These are phyloP conservation scores for Lepidurus apus DNA, from an alignment of 1,140 invertebrate genomes.

Conservation along the genomic window DNA sequence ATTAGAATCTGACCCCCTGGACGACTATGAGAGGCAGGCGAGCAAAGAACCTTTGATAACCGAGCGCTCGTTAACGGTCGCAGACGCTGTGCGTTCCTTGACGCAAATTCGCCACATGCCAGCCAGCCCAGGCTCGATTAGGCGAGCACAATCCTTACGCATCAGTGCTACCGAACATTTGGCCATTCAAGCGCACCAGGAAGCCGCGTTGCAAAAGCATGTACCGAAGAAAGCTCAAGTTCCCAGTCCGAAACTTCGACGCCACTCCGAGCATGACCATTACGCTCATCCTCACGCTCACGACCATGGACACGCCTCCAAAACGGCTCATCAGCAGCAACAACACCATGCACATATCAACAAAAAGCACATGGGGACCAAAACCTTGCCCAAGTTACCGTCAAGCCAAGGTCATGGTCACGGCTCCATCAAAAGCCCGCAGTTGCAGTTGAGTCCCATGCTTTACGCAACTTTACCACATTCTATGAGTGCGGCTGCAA, in stretches of 20 bases:
- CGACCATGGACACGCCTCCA: not conserved
- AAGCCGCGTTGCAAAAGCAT: constrained; percentile 18
- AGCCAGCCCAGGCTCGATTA: constrained; percentile 69
- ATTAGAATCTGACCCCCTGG: constrained; percentile 53
- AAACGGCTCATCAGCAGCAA: too few relatives aligned
- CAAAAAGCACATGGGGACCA: constrained; percentile 14
- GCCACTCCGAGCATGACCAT: constrained; percentile 20
- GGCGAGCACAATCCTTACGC: constrained; percentile 49
- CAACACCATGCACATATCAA: not conserved
- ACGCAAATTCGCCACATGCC: constrained; percentile 79
- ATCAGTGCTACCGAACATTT: constrained; percentile 18
- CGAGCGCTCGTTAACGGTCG: constrained; percentile 56
- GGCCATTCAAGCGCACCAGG: not conserved
- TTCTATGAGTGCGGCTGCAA: not conserved
- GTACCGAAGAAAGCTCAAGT: constrained; percentile 14
- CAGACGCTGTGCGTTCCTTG: constrained; percentile 76
- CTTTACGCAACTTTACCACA: not conserved
- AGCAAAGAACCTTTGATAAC: constrained; percentile 19
- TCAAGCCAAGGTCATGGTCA: not conserved
- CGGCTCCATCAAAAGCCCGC: not conserved
- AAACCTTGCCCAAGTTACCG: constrained; percentile 10
- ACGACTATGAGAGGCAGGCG: constrained; percentile 29
- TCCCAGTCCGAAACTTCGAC: constrained; percentile 25
- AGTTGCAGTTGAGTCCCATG: not conserved
- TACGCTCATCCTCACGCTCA: constrained; percentile 24